Percentiles rank a stretch among this genome's conserved stretches.
Conservation (phyloP, 2,797 vertebrate species). For the Gouania willdenowi region DNA sequence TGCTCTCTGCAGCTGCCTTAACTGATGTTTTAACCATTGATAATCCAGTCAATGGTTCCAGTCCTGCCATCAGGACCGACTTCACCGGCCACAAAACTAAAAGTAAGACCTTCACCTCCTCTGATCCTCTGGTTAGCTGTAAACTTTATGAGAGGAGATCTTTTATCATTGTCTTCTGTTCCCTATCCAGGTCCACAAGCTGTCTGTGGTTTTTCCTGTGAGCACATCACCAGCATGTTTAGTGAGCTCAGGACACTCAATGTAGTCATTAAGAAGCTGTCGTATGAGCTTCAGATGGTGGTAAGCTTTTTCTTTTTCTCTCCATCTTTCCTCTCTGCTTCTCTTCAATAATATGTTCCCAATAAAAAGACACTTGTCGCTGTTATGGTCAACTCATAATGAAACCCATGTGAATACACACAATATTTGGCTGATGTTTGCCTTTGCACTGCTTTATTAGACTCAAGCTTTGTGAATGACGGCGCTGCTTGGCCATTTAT, state of each 20-base stretch:
- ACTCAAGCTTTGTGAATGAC: conserved; percentile 65
- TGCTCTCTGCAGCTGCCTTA: conserved; percentile 70
- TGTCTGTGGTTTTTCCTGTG: conserved; percentile 94
- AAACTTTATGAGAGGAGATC: not conserved
- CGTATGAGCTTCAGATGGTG: conserved; percentile 86
- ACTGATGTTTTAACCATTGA: conserved; percentile 85
- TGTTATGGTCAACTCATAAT: conserved; percentile 69
- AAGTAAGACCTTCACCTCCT: too few relatives aligned
- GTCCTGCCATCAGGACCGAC: conserved; percentile 91
- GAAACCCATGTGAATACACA: conserved; percentile 70
- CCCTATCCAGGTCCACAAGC: conserved; percentile 77
- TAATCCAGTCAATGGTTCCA: conserved; percentile 91
- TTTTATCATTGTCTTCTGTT: conserved; percentile 16
- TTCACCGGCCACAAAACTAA: conserved; percentile 94
- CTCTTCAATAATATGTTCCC: conserved; percentile 38
- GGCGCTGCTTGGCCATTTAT: conserved; percentile 55
- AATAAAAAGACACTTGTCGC: conserved; percentile 56
- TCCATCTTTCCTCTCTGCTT: conserved; percentile 28
- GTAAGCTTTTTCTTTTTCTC: conserved; percentile 74
- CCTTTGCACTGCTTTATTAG: conserved; percentile 54
- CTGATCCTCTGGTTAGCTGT: not conserved
- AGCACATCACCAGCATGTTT: conserved; percentile 90
- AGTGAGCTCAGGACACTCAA: conserved; percentile 89
- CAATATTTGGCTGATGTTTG: conserved; percentile 57
- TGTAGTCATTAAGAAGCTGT: conserved; percentile 85